Base-by-base conservation (phyloP, 1,140 invertebrate species). In the Ladona fulva region DNA sequence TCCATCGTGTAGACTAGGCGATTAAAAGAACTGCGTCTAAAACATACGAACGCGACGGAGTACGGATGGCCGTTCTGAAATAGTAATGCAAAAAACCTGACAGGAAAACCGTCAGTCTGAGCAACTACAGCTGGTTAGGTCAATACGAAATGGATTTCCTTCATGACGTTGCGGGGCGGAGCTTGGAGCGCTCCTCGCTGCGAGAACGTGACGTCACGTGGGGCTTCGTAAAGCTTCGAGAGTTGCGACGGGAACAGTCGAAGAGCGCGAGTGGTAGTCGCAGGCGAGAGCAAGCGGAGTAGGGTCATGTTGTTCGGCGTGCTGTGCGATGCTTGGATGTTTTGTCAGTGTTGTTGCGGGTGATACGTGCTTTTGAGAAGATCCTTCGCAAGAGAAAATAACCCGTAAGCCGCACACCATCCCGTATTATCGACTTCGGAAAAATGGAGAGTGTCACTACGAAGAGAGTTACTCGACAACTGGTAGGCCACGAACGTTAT, bases 81-180 rank as follows among this genome's bases (percentile, higher is more conserved):
- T 37, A 8, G 8, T 5, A 5, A 37, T 37, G 29, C 29, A 37
- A 8, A 37, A 37, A 37, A 8, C 3, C 29, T 37, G 52, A 19
- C 52, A 66, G n/a, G n/a, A 22, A 66, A 66, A 66, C 52, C 52
- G 14, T 66, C 52, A 16, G 52, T 22, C 3, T 3, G 52, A 66
- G 29, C 3, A 66, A 66, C 52, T 66, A 22, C 52, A 66, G 52
- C 52, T 66, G 52, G 52, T 66, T 66, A 66, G 52, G 52, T 66
- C 52, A 66, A 66, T 66, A 66, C 52, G 52, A 66, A 66, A 66
- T 66, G 52, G 52, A 66, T 66, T 66, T 22, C 52, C 52, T 66
- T 66, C 52, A 66, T 66, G 52, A 66, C 52, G 52, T 66, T 22
- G 52, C 52, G 14, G 52, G 52, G 52, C 52, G 52, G 52, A 66